A percentile compares a stretch with the other conserved stretches of the same genome.
Evolutionary conservation across 2,888 invertebrate genomes (phyloP).

Genomic region (Apotomis betuletana): DNA sequence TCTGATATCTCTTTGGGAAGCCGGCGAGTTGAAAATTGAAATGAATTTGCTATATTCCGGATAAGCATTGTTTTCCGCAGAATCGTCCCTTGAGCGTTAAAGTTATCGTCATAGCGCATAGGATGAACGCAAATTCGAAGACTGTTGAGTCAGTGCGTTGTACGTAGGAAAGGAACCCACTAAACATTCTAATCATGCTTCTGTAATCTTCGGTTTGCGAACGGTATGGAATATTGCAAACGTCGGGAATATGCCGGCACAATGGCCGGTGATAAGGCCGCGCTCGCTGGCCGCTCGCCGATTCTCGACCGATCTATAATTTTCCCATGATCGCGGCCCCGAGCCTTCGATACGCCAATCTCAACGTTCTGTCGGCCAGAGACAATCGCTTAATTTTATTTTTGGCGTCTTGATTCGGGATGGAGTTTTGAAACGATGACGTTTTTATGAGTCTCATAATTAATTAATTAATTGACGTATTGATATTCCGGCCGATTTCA

Average conservation of each 20-base stretch:
- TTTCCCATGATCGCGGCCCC: slow-evolving; percentile 73
- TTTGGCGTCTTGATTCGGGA: slow-evolving; percentile 14
- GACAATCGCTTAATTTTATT: slow-evolving; percentile 57
- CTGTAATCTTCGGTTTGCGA: slow-evolving; percentile 70
- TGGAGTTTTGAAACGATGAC: slow-evolving; percentile 17
- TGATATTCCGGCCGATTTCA: slow-evolving; percentile 18
- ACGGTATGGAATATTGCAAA: slow-evolving; percentile 70
- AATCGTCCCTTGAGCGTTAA: slow-evolving; percentile 13
- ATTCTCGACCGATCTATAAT: slow-evolving; percentile 66
- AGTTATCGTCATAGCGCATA: slow-evolving; percentile 11
- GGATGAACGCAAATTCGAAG: slow-evolving; percentile 29
- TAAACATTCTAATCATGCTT: slow-evolving; percentile 67
- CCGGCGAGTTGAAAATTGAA: slow-evolving; percentile 44
- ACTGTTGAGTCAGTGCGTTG: slow-evolving; percentile 28
- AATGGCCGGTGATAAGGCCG: slow-evolving; percentile 67
- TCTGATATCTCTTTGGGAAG: slow-evolving; percentile 48
- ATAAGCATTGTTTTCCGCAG: slow-evolving; percentile 15
- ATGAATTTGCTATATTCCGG: slow-evolving; percentile 31
- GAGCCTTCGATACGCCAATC: slow-evolving; percentile 58
- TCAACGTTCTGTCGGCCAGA: slow-evolving; percentile 55
- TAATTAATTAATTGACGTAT: slow-evolving; percentile 15
- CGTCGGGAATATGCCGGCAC: slow-evolving; percentile 62
- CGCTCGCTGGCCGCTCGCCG: slow-evolving; percentile 49
- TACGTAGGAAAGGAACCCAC: slow-evolving; percentile 48
- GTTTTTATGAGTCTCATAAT: slow-evolving; percentile 27